Base-by-base conservation (phyloP, 2,888 invertebrate species). In the Andrena flavipes region DNA sequence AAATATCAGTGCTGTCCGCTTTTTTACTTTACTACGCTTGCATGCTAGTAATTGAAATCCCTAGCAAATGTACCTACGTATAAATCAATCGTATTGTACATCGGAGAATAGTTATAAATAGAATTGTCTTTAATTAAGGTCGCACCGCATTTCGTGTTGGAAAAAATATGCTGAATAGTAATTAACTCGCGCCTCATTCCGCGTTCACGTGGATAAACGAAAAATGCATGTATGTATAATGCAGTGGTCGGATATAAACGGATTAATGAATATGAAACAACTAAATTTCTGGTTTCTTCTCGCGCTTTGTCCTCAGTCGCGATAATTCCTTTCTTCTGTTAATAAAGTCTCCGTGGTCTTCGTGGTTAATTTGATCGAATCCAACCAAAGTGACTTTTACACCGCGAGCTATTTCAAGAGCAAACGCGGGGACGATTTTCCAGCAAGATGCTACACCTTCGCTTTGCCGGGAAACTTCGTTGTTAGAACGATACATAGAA, bases 261-360 rank as follows among this genome's bases (percentile, higher is more conserved):
- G n/a, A 8, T 77, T 59, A 51, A 77, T 79, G 62, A 69, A 79
- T 69, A 67, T 78, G 49, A 64, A 77, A 56, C 23, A 33, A 23
- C 56, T 54, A 26, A 56, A 26, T 56, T 56, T 13, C 23, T 10
- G 20, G 23, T 56, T 56, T 56, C 56, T 13, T 10, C 8, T 56
- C 26, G 10, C 56, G 10, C 26, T 26, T 56, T 26, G 10, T 56
- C 54, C 20, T 23, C 13, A 8, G 2, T 54, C n/a, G 1, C 54
- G 23, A 0, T 10, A 20, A 56, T 56, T 56, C 2, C 2, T 8
- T 56, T 20, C 2, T 26, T 23, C 10, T 7, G 1, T 56, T 56
- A 23, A 56, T 26, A 10, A 26, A 26, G 56, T 23, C 20, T 10
- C 4, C 26, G 8, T 56, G 4, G 23, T 0, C n/a, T n/a, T n/a